phyloP scores from a whole-genome alignment of 2,888 invertebrate species.

The Drosophila hamatofila region DNA sequence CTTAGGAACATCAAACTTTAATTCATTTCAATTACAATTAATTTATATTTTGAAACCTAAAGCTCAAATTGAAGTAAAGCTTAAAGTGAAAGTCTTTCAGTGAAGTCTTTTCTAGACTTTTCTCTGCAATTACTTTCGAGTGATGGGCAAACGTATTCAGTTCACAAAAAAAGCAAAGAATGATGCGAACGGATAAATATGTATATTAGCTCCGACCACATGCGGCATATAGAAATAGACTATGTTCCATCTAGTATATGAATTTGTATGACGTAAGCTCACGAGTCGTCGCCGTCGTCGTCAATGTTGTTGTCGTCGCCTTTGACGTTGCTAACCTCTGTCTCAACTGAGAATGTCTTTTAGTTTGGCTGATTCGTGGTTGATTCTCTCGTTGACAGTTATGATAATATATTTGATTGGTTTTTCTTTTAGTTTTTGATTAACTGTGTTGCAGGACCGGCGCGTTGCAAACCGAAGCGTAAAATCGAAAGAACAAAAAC shows the following conservation, averaged over 20 bases:
- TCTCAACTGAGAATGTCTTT: constrained; percentile 3
- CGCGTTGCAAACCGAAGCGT: constrained; percentile 19
- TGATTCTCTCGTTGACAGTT: background rate
- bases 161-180: constrained; percentile 4
- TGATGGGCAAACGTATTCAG: background rate
- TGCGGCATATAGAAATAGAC: constrained; percentile 75
- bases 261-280: constrained; percentile 75
- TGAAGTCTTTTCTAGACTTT: background rate
- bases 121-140: constrained; percentile 1
- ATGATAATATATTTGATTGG: background rate
- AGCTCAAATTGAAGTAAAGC: background rate
- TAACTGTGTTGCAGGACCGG: constrained; percentile 23
- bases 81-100: background rate
- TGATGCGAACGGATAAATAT: constrained; percentile 36
- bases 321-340: constrained; percentile 49
- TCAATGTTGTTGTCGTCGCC: constrained; percentile 24
- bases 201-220: constrained; percentile 67
- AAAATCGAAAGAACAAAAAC: constrained; percentile 6
- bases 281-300: constrained; percentile 55
- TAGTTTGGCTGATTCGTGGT: constrained; percentile 1
- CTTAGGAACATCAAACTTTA: background rate
- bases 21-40: no score
- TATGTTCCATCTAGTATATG: constrained; percentile 47
- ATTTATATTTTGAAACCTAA: no score
- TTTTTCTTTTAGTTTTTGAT: no score